Conservation (phyloP, 2,113 vertebrate genomes). For the Cebidichthys violaceus region DNA sequence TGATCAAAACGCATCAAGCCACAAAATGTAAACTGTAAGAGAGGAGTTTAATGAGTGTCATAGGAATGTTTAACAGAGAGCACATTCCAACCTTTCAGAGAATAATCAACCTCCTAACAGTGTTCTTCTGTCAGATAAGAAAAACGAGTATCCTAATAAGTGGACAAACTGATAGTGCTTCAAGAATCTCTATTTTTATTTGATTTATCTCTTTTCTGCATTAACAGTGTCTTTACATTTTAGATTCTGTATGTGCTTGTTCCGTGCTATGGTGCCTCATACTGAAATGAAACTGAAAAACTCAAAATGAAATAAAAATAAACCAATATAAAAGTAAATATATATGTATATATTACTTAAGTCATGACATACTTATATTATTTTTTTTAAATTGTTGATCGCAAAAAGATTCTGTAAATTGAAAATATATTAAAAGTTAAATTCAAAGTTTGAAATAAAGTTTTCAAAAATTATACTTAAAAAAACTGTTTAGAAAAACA, state of each 20-base stretch:
- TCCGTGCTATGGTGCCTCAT: neutral
- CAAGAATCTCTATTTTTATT: neutral
- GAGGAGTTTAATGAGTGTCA: neutral
- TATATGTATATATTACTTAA: neutral
- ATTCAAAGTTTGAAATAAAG: too few species aligned
- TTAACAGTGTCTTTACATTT: neutral
- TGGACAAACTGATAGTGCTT: neutral
- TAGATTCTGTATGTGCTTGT: neutral
- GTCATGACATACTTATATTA: neutral
- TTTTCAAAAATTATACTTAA: neutral
- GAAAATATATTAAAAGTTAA: neutral
- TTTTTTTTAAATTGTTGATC: neutral
- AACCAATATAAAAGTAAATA: too few species aligned
- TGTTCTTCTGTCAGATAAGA: neutral
- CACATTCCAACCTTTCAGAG: too few species aligned
- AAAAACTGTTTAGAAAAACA: too few species aligned
- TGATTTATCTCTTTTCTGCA: neutral
- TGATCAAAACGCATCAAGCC: neutral
- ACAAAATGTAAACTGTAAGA: neutral
- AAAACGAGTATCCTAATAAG: neutral
- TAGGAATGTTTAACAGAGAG: neutral
- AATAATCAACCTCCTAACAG: neutral
- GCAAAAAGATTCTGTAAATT: neutral
- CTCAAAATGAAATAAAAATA: neutral
- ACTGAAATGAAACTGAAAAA: neutral